phyloP scores from a whole-genome alignment of 2,113 vertebrate species.

The Coptodon bakossiorum region DNA sequence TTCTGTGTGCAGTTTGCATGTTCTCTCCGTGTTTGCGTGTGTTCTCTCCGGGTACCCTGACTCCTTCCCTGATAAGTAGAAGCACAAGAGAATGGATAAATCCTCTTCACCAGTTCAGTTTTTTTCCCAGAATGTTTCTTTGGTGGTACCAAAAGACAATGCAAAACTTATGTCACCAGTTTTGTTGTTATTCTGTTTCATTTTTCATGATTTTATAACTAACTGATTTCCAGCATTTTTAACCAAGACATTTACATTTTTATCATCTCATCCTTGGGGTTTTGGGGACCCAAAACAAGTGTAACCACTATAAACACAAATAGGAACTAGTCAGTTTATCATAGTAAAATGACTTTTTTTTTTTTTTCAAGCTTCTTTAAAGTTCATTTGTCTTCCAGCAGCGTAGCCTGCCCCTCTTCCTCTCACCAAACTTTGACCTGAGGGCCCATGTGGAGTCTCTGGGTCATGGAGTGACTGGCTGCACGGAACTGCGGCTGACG shows the following conservation, averaged over 20 bases:
- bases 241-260: background rate
- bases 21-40: fast-evolving
- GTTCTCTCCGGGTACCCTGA: background rate
- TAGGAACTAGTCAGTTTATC: background rate
- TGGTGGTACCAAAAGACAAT: fast-evolving
- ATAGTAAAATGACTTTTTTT: background rate
- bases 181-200: background rate
- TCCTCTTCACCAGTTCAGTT: too few relatives aligned
- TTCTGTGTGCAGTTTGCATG: background rate
- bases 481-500: slow-evolving; percentile 71
- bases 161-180: background rate
- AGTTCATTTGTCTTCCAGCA: slow-evolving; percentile 15
- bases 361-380: background rate
- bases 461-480: slow-evolving; percentile 78
- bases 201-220: background rate
- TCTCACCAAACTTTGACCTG: slow-evolving; percentile 76
- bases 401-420: slow-evolving; percentile 58
- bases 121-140: background rate
- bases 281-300: background rate
- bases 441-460: slow-evolving; percentile 79
- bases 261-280: background rate
- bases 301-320: background rate
- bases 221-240: background rate
- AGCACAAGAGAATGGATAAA: background rate
- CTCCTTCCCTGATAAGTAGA: background rate